phyloP scores from a whole-genome alignment of 2,888 invertebrate species.

The Phyllotreta cruciferae region DNA sequence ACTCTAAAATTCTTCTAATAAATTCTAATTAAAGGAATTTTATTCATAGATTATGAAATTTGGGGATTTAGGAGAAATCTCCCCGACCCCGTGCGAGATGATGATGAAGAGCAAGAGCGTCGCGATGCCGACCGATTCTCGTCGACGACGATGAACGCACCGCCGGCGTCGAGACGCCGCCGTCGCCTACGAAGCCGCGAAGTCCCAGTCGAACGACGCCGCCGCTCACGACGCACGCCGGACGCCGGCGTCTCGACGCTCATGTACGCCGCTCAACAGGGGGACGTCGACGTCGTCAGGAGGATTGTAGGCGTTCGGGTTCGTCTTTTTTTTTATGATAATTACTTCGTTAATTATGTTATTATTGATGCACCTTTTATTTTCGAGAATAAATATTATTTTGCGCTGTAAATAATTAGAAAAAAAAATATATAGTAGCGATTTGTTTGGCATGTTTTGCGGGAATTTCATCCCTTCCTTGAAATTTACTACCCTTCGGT shows the following conservation, averaged over 20 bases:
- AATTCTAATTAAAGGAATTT: too few relatives aligned
- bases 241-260: slow-evolving; percentile 74
- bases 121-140: slow-evolving; percentile 26
- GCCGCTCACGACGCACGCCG: slow-evolving; percentile 38
- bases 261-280: slow-evolving; percentile 93
- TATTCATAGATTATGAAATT: too few relatives aligned
- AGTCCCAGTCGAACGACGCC: slow-evolving; percentile 18
- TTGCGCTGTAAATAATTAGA: too few relatives aligned
- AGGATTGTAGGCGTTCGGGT: slow-evolving; percentile 80
- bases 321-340: slow-evolving; percentile 58
- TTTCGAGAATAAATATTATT: too few relatives aligned
- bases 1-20: too few relatives aligned
- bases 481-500: slow-evolving; percentile 28
- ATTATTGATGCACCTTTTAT: too few relatives aligned
- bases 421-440: too few relatives aligned
- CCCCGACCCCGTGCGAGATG: slow-evolving; percentile 9
- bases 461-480: slow-evolving; percentile 25
- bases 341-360: too few relatives aligned
- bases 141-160: slow-evolving; percentile 24
- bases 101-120: slow-evolving; percentile 25
- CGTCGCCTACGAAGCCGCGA: too few relatives aligned
- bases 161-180: slow-evolving; percentile 3
- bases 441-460: slow-evolving; percentile 39
- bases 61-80: too few relatives aligned
- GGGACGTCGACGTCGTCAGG: slow-evolving; percentile 78